Conservation (phyloP, 1,140 invertebrate genomes). For the Aethina tumida region DNA sequence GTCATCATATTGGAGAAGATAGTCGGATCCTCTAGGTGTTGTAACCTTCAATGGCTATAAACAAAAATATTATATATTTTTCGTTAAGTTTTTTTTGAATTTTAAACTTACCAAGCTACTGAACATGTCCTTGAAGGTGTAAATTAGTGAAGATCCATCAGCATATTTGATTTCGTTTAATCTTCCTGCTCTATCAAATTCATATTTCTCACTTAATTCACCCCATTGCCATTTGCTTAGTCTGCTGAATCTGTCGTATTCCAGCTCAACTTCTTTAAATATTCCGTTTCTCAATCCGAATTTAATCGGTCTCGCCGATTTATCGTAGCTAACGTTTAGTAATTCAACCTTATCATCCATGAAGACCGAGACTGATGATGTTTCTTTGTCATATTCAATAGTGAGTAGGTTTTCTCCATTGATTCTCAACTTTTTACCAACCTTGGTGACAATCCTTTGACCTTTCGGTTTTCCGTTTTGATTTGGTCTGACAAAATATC, state of each 20-base stretch:
- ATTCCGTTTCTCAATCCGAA: conserved; percentile 80
- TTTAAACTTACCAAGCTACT: conserved; percentile 55
- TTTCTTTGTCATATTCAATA: conserved; percentile 84
- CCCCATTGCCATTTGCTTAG: conserved; percentile 88
- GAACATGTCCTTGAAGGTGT: conserved; percentile 81
- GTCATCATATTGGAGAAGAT: conserved; percentile 84
- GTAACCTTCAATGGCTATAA: conserved; percentile 77
- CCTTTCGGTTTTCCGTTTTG: conserved; percentile 45
- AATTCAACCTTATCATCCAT: conserved; percentile 82
- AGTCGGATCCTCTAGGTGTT: conserved; percentile 84
- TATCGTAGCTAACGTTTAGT: conserved; percentile 85
- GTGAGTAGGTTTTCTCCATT: conserved; percentile 88
- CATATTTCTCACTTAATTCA: conserved; percentile 76
- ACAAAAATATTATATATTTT: conserved; percentile 15
- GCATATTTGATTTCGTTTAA: conserved; percentile 80
- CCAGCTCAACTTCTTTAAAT: conserved; percentile 79
- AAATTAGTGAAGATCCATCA: conserved; percentile 75
- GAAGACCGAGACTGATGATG: conserved; percentile 80
- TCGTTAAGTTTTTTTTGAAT: background rate
- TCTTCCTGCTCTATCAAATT: conserved; percentile 77
- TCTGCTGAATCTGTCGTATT: conserved; percentile 86
- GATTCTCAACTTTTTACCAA: conserved; percentile 72
- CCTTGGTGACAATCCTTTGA: conserved; percentile 61
- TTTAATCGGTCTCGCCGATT: conserved; percentile 77
- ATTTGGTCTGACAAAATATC: conserved; percentile 70